phyloP scores from a whole-genome alignment of 2,888 invertebrate species.

The Agriopis aurantiaria region DNA sequence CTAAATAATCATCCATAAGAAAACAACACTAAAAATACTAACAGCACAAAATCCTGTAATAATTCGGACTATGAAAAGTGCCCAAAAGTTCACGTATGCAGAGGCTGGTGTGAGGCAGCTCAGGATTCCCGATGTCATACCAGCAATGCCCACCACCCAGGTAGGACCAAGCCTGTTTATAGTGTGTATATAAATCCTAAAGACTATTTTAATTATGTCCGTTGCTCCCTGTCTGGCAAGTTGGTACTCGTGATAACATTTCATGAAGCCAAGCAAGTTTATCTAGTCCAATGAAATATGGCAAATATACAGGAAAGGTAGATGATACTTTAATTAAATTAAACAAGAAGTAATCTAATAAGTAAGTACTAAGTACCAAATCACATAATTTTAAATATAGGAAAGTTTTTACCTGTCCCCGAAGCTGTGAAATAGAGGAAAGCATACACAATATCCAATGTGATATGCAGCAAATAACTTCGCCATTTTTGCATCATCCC shows the following conservation, averaged over 20 bases:
- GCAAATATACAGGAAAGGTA: no score
- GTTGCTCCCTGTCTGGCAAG: no score
- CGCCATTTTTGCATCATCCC: conserved; percentile 75
- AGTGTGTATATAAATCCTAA: background rate
- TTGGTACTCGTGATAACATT: no score
- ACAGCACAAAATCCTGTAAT: conserved; percentile 78
- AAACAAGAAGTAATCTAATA: no score
- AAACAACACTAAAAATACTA: conserved; percentile 48
- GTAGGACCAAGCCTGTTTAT: conserved; percentile 72
- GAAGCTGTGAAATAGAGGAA: conserved; percentile 77
- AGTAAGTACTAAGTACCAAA: no score
- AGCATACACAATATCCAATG: conserved; percentile 78
- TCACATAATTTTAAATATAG: background rate
- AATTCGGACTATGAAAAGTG: conserved; percentile 68
- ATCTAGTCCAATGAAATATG: no score
- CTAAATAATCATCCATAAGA: background rate
- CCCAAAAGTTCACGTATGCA: conserved; percentile 73
- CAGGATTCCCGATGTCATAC: conserved; percentile 69
- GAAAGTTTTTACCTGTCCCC: conserved; percentile 69
- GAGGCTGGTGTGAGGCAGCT: conserved; percentile 74
- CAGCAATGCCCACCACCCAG: conserved; percentile 75
- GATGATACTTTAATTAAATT: no score
- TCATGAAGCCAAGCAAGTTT: no score
- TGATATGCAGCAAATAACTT: conserved; percentile 76
- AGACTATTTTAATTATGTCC: no score